Base-by-base conservation (phyloP, 2,888 invertebrate genomes). In the Apotomis capreana region DNA sequence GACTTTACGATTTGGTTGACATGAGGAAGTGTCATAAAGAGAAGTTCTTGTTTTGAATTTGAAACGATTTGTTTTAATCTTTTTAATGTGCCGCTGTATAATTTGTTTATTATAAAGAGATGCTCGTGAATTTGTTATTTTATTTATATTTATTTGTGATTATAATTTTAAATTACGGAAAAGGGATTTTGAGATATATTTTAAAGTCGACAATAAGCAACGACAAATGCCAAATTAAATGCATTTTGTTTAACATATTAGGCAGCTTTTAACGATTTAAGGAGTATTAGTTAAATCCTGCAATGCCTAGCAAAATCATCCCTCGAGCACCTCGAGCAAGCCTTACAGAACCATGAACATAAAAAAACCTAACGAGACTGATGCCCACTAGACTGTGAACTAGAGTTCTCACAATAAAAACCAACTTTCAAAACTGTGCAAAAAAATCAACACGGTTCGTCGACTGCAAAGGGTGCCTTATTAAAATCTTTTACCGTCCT, bases 401-500 rank as follows among this genome's bases (percentile, higher is more conserved):
- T 79, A 70, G 72, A 82, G 84, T 88, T 89, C 88, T 86, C 89
- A 89, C 83, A 75, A 75, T 75, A 69, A 76, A 83, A 83, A 83
- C 82, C 82, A 80, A 81, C 79, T 81, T 83, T 82, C 75, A 76
- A 79, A 83, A 79, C 81, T 79, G 81, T 77, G 90, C 89, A 90
- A 91, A 90, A 40, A 91, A 91, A 86, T 85, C 83, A 78, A 83
- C 84, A 89, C 86, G 91, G 86, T 88, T 81, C 83, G 84, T 77
- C 88, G 88, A 81, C 80, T 80, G 77, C 78, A 81, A 86, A 87
- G 90, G 89, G 90, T 87, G 87, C 86, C 83, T 86, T 87, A 87
- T 84, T 87, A 87, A 82, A 87, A 87, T 87, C 83, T 85, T 82
- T 76, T 78, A 72, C 74, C 77, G 51, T 87, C 88, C 84, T 89